Percentiles rank a stretch among this genome's conserved stretches.
These are phyloP conservation scores for Chelidonichthys spinosus DNA, from an alignment of 2,797 vertebrate species.

Conservation along the genomic window DNA sequence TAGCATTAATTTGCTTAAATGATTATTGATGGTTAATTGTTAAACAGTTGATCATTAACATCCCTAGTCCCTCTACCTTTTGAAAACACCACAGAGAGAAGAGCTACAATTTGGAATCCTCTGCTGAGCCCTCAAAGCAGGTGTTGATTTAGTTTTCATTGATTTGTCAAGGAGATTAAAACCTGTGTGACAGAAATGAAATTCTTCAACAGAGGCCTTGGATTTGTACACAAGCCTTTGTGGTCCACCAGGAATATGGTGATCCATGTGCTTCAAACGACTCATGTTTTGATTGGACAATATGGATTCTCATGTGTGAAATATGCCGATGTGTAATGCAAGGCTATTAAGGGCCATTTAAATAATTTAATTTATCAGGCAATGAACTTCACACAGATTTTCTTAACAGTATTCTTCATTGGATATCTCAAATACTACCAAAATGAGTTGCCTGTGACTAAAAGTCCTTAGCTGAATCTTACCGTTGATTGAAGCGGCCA, in stretches of 20 bases:
- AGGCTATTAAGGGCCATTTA: neutral
- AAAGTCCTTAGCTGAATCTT: too few species aligned
- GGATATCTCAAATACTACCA: neutral
- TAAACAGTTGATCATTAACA: too few species aligned
- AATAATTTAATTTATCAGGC: neutral
- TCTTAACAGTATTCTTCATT: neutral
- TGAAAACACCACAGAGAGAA: neutral
- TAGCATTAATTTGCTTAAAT: too few species aligned
- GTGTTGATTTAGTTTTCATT: conserved; percentile 5
- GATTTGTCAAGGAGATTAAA: conserved; percentile 13
- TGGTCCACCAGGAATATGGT: neutral
- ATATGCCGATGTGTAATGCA: too few species aligned
- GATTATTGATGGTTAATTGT: too few species aligned
- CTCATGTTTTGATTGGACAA: neutral
- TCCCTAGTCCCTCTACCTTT: neutral
- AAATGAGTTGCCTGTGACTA: neutral
- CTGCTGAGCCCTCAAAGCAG: neutral
- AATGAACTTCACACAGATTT: neutral
- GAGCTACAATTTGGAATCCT: neutral
- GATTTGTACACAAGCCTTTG: neutral
- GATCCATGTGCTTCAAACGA: neutral
- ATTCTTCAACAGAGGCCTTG: conserved; percentile 15
- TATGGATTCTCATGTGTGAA: neutral
- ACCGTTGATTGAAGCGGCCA: too few species aligned
- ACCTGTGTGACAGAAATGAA: conserved; percentile 5